These are phyloP conservation scores for Spondyliosoma cantharus DNA, from an alignment of 2,797 vertebrate species.

Conservation along the genomic window DNA sequence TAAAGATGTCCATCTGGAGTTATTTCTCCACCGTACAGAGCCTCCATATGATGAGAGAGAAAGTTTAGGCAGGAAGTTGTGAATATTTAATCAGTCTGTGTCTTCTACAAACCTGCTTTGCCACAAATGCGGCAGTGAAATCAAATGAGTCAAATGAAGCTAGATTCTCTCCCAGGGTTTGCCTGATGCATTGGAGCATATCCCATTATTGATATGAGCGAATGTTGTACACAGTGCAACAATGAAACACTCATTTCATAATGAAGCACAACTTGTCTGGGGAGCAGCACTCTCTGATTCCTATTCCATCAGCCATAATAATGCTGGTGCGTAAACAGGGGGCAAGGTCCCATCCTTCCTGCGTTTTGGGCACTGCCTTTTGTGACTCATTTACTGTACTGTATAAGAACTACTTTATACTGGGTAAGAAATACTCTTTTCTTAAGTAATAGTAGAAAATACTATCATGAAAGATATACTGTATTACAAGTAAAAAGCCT, in stretches of 20 bases:
- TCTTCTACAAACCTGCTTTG: slow-evolving; percentile 58
- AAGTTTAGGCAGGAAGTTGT: slow-evolving; percentile 59
- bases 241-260: slow-evolving; percentile 64
- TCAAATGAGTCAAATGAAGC: slow-evolving; percentile 69
- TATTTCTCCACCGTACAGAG: slow-evolving; percentile 12
- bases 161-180: slow-evolving; percentile 66
- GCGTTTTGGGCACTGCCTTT: not conserved
- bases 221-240: slow-evolving; percentile 70
- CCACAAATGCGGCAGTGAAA: slow-evolving; percentile 44
- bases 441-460: not conserved
- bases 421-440: not conserved
- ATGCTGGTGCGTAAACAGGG: slow-evolving; percentile 44
- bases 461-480: not conserved
- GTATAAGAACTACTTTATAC: not conserved
- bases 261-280: slow-evolving; percentile 59
- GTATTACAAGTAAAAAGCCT: not conserved
- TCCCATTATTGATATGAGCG: slow-evolving; percentile 76
- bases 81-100: slow-evolving; percentile 66
- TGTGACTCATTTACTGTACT: not conserved
- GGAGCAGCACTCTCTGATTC: slow-evolving; percentile 51
- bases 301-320: slow-evolving; percentile 57
- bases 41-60: slow-evolving; percentile 49
- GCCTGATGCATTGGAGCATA: slow-evolving; percentile 63
- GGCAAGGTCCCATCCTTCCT: slow-evolving; percentile 41
- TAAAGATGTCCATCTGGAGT: slow-evolving; percentile 73